Evolutionary conservation across 1,140 invertebrate genomes (phyloP), one percentile per base, ranked within the genome.

Genomic region (Bathynomus jamesi): DNA sequence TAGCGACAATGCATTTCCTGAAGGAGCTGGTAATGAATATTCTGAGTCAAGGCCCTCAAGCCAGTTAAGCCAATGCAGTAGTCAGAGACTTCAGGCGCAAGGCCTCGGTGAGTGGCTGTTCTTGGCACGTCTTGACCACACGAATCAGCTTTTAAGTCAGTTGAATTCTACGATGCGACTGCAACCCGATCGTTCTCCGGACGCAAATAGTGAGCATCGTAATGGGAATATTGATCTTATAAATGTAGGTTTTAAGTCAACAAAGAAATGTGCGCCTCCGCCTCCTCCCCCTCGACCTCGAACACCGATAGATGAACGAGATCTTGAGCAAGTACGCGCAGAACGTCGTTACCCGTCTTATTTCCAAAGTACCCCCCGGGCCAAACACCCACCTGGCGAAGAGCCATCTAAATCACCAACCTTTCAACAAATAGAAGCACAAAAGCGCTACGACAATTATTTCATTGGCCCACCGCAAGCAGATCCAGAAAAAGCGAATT

Each of bases 41-140:
- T 28, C 30, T 11, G 24, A 31, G 11, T 61, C 60, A 24, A 29
- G 65, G 4, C 65, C 69, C 0, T 24, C 32, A 28, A 71, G 69
- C 32, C 66, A 60, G 13, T 17, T 61, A 2, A 66, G 61, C n/a
- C 27, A 61, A 10, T 71, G 32, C 66, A 61, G 60, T 5, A 46
- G n/a, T 13, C 53, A 71, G 24, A 60, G 73, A 28, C 62, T 75
- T 30, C 69, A 71, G 31, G 73, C 73, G 21, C 69, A 75, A 28
- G 73, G 73, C n/a, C 46, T 75, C 13, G 73, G 66, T n/a, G 73
- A 75, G 73, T 75, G 73, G 73, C 69, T 75, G 3, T 71, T 75
- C 29, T 71, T 71, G 60, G 73, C 73, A 13, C 73, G 73, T 13
- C 73, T 75, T 64, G 73, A 75, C 40, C 73, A 66, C 11, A 71